Conservation (phyloP, 2,797 vertebrate genomes). For the Pipistrellus pygmaeus region DNA sequence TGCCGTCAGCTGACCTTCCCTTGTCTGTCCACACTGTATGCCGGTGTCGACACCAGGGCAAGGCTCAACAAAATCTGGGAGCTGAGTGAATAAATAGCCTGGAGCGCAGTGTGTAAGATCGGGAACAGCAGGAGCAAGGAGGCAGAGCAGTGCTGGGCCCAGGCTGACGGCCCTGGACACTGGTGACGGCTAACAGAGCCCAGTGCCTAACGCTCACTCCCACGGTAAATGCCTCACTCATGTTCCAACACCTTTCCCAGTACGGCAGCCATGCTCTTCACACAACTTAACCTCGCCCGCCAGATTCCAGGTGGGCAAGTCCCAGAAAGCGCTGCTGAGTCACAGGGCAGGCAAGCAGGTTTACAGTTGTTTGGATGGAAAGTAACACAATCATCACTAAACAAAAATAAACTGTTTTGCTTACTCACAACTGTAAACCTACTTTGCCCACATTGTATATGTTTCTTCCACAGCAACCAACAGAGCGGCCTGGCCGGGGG, state of each 20-base stretch:
- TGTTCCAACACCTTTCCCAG: neutral
- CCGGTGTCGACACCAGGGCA: neutral
- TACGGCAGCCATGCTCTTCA: neutral
- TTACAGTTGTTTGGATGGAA: neutral
- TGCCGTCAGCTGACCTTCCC: neutral
- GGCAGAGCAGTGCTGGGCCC: neutral
- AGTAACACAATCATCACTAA: neutral
- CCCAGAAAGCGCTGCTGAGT: neutral
- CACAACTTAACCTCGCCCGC: neutral
- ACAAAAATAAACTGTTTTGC: neutral
- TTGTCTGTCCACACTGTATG: rapidly evolving
- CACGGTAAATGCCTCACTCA: neutral
- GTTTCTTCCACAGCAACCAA: neutral
- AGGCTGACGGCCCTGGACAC: neutral
- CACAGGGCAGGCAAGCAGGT: neutral
- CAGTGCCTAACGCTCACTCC: neutral
- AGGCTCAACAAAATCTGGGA: neutral
- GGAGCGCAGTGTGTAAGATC: neutral
- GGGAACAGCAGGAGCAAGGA: rapidly evolving
- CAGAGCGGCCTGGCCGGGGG: neutral
- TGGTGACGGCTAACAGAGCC: neutral
- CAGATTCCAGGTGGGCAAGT: neutral
- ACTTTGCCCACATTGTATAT: neutral
- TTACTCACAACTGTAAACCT: neutral
- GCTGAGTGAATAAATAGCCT: neutral